phyloP scores from a whole-genome alignment of 2,888 invertebrate genomes.

The Cyrtodaria siliqua region DNA sequence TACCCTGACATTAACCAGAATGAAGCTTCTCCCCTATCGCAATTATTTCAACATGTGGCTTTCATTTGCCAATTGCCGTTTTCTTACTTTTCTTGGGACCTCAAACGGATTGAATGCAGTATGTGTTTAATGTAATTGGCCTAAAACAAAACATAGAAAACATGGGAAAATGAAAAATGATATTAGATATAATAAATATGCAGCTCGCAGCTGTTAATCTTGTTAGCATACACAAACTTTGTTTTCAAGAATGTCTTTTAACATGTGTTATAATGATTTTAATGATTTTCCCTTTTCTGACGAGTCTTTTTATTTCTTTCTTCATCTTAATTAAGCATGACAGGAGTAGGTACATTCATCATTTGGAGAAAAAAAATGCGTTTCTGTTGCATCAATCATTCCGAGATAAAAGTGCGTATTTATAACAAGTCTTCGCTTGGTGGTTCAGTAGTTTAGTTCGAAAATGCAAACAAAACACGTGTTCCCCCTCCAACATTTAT shows the following conservation, averaged over 20 bases:
- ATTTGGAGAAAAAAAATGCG: too few species aligned
- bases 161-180: conserved; percentile 47
- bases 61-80: conserved; percentile 3
- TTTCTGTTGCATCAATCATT: too few species aligned
- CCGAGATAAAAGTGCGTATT: too few species aligned
- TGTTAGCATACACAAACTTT: conserved; percentile 25
- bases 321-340: too few species aligned
- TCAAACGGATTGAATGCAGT: conserved; percentile 20
- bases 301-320: conserved; percentile 7
- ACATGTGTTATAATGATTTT: conserved; percentile 32
- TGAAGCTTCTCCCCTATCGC: too few species aligned
- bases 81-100: conserved; percentile 20
- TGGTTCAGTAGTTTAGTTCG: too few species aligned
- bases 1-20: too few species aligned
- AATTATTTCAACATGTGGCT: conserved; percentile 10
- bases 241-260: conserved; percentile 27
- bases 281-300: conserved; percentile 20
- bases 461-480: too few species aligned
- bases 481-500: too few species aligned
- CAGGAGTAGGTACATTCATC: too few species aligned
- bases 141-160: conserved; percentile 29
- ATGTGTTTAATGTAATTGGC: conserved; percentile 28
- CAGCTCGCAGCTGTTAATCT: conserved; percentile 21
- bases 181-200: conserved; percentile 35
- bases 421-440: too few species aligned